These are phyloP conservation scores for Alcis repandata DNA, from an alignment of 2,888 invertebrate genomes.

Conservation along the genomic window DNA sequence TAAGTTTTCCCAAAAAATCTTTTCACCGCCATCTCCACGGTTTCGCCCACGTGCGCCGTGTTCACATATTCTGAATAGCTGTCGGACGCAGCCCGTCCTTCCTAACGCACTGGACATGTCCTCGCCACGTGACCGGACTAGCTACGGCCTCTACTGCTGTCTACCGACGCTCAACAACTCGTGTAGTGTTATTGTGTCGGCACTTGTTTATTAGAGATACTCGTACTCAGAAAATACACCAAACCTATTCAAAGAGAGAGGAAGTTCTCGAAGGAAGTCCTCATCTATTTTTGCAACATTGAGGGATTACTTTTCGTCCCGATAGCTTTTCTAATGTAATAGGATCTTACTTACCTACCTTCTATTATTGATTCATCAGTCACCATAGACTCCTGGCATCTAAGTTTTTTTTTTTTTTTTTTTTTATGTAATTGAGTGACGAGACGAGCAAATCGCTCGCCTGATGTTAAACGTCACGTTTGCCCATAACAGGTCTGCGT, in stretches of 20 bases:
- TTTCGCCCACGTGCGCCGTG: conserved; percentile 67
- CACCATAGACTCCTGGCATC: too few species aligned
- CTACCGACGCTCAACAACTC: conserved; percentile 27
- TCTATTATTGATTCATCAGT: too few species aligned
- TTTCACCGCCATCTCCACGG: conserved; percentile 56
- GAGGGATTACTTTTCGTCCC: not conserved
- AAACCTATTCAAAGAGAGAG: not conserved
- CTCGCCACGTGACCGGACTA: conserved; percentile 74
- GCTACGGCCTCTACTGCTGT: conserved; percentile 44
- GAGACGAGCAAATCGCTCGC: too few species aligned
- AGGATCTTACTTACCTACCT: too few species aligned
- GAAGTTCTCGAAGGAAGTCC: not conserved
- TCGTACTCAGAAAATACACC: not conserved
- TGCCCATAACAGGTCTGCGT: too few species aligned
- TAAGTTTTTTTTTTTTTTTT: too few species aligned
- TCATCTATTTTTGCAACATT: not conserved
- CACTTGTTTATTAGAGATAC: conserved; percentile 20
- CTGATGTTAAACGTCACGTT: too few species aligned
- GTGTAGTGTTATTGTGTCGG: conserved; percentile 26
- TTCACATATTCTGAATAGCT: conserved; percentile 84
- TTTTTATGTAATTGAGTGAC: too few species aligned
- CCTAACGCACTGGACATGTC: conserved; percentile 74
- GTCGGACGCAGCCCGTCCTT: conserved; percentile 69
- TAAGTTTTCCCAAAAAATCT: not conserved
- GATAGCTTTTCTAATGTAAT: not conserved